A percentile compares a stretch with the other conserved stretches of the same genome.
phyloP scores from a whole-genome alignment of 2,797 vertebrate genomes.

The Pogoniulus pusillus region DNA sequence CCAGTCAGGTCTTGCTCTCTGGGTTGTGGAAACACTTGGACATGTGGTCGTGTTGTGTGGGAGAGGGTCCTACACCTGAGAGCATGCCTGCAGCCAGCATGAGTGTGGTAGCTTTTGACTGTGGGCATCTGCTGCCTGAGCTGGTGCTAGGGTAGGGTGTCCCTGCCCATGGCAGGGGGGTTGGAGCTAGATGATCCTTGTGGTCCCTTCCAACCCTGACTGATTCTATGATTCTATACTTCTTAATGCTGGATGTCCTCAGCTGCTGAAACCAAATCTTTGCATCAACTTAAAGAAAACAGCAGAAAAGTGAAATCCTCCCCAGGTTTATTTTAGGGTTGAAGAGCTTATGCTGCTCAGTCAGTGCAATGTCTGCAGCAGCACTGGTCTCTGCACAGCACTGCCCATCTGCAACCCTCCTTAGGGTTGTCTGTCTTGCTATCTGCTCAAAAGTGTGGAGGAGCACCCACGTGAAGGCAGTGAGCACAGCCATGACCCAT shows the following conservation, averaged over 20 bases:
- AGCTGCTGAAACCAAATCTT: not conserved
- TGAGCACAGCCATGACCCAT: not conserved
- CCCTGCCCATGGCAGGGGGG: too few species aligned
- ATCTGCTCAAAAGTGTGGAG: not conserved
- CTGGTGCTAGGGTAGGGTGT: too few species aligned
- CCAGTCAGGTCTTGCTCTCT: not conserved
- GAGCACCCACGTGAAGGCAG: not conserved
- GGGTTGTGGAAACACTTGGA: not conserved
- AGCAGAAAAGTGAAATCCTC: not conserved
- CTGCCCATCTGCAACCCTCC: not conserved
- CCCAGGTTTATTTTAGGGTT: not conserved
- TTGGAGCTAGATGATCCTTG: too few species aligned
- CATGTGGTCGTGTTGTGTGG: accelerated
- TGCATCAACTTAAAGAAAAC: not conserved
- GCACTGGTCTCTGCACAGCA: not conserved
- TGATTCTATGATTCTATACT: too few species aligned
- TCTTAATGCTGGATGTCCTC: not conserved
- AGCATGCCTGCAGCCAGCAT: accelerated
- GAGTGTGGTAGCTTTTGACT: not conserved
- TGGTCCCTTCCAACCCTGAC: too few species aligned
- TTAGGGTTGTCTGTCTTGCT: not conserved
- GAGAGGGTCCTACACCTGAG: not conserved
- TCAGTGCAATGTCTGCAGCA: not conserved
- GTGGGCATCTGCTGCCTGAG: not conserved
- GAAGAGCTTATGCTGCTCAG: not conserved